These are phyloP conservation scores for Drosophila monieri DNA, from an alignment of 2,888 invertebrate species.

Conservation along the genomic window DNA sequence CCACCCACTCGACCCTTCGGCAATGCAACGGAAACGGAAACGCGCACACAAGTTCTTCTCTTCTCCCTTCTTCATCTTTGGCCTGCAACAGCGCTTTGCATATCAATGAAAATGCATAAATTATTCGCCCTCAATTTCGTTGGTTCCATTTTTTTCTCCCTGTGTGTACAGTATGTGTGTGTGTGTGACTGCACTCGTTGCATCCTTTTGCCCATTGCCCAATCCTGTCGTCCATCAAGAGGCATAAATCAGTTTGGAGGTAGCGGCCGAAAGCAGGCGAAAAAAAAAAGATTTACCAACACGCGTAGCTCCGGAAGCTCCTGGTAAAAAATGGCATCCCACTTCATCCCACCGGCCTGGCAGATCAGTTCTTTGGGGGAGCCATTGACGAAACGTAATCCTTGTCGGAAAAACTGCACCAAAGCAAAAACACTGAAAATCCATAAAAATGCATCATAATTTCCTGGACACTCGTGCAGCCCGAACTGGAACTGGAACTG, in stretches of 20 bases:
- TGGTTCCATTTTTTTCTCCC: constrained; percentile 18
- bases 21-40: constrained; percentile 61
- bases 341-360: constrained; percentile 19
- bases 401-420: constrained; percentile 57
- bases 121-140: constrained; percentile 55
- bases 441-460: constrained; percentile 84
- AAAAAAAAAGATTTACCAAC: constrained; percentile 33
- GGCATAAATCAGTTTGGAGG: constrained; percentile 82
- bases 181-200: constrained; percentile 52
- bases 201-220: constrained; percentile 36
- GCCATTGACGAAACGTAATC: constrained; percentile 69
- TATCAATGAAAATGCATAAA: constrained; percentile 82
- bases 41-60: constrained; percentile 67
- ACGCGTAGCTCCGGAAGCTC: constrained; percentile 66
- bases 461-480: constrained; percentile 62
- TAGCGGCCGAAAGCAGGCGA: constrained; percentile 38
- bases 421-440: constrained; percentile 83
- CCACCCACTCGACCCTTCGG: constrained; percentile 13
- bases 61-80: constrained; percentile 63
- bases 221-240: constrained; percentile 77
- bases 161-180: constrained; percentile 1
- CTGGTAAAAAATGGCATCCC: constrained; percentile 36
- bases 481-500: constrained; percentile 46
- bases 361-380: constrained; percentile 20
- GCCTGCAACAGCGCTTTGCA: constrained; percentile 75